Conservation (phyloP, 1,140 invertebrate species). For the Carposina sasakii region DNA sequence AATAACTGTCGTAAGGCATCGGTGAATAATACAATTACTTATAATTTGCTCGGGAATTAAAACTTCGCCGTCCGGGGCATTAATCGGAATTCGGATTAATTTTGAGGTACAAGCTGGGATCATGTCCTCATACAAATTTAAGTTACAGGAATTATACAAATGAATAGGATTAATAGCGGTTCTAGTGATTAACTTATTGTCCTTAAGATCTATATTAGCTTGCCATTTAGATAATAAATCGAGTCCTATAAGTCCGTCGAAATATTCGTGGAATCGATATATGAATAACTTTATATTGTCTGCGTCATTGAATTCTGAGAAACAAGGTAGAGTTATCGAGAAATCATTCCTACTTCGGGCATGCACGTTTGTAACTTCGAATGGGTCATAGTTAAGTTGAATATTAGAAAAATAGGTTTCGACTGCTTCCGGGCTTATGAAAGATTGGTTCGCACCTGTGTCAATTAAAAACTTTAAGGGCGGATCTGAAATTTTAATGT, state of each 20-base stretch:
- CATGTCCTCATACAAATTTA: too few species aligned
- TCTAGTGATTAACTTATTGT: too few species aligned
- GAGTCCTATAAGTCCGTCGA: too few species aligned
- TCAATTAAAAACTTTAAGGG: conserved; percentile 7
- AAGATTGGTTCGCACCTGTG: conserved; percentile 6
- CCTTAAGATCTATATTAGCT: too few species aligned
- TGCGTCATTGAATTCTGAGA: conserved; percentile 1
- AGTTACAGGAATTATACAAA: too few species aligned
- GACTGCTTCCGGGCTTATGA: not conserved
- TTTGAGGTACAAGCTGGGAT: not conserved
- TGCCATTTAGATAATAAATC: too few species aligned
- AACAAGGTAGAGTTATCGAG: not conserved
- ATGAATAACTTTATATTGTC: too few species aligned
- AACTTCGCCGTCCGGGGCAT: not conserved
- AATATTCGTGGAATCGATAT: too few species aligned
- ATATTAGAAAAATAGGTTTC: not conserved
- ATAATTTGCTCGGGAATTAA: not conserved
- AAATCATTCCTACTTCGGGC: conserved; percentile 1
- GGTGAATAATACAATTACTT: not conserved
- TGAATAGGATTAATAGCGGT: too few species aligned
- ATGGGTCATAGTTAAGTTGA: not conserved
- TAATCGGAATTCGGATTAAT: not conserved
- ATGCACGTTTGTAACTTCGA: conserved; percentile 3
- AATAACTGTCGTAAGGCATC: not conserved
- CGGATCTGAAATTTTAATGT: conserved; percentile 1